phyloP scores from a whole-genome alignment of 2,888 invertebrate genomes.

The Drepana falcataria region DNA sequence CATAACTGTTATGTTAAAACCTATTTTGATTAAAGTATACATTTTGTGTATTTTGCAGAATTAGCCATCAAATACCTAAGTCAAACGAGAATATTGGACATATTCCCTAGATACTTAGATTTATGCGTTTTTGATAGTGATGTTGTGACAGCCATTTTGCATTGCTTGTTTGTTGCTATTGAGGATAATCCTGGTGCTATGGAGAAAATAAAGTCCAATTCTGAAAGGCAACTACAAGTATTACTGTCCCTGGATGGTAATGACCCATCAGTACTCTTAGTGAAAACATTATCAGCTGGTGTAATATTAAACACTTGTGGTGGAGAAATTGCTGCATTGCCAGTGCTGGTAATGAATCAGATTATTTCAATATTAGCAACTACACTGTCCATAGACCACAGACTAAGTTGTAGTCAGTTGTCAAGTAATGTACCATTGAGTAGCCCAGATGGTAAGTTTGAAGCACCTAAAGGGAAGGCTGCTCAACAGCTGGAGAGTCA shows the following conservation, averaged over 20 bases:
- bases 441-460: conserved; percentile 42
- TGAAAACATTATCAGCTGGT: conserved; percentile 80
- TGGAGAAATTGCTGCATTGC: conserved; percentile 54
- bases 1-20: neutral
- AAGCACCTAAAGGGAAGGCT: conserved; percentile 50
- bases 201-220: conserved; percentile 69
- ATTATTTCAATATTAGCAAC: conserved; percentile 72
- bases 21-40: neutral
- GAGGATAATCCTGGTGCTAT: conserved; percentile 83
- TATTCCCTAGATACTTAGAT: conserved; percentile 80
- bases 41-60: conserved; percentile 44
- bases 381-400: conserved; percentile 76
- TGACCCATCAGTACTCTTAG: conserved; percentile 58
- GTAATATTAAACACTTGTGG: conserved; percentile 76
- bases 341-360: conserved; percentile 65
- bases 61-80: conserved; percentile 82
- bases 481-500: conserved; percentile 65
- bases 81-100: conserved; percentile 79
- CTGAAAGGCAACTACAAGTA: conserved; percentile 59
- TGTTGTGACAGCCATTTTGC: conserved; percentile 77
- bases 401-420: conserved; percentile 65
- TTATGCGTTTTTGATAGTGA: conserved; percentile 76
- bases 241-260: conserved; percentile 58
- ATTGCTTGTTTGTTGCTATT: conserved; percentile 84
- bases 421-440: conserved; percentile 67